phyloP scores from a whole-genome alignment of 2,797 vertebrate species.

The Poecilia velifera region DNA sequence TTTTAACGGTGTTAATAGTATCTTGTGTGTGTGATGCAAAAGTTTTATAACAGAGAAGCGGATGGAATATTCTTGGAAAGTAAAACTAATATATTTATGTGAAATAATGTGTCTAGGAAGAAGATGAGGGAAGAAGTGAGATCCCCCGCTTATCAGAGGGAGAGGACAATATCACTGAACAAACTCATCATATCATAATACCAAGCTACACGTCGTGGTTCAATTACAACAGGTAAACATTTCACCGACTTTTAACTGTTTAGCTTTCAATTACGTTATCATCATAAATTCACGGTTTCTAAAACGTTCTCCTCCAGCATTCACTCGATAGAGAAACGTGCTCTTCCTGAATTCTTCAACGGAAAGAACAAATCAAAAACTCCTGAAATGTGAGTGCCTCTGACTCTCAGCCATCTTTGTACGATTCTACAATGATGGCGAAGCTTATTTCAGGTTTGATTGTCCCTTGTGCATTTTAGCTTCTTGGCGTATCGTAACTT shows the following conservation, averaged over 20 bases:
- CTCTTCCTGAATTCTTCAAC: slow-evolving; percentile 95
- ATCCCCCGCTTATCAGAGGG: slow-evolving; percentile 86
- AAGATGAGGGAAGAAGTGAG: slow-evolving; percentile 90
- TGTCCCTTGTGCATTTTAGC: slow-evolving; percentile 69
- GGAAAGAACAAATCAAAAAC: slow-evolving; percentile 98
- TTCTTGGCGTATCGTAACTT: slow-evolving; percentile 97
- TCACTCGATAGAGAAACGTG: slow-evolving; percentile 93
- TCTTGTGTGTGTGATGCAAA: not conserved
- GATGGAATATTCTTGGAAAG: not conserved
- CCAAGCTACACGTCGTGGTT: slow-evolving; percentile 98
- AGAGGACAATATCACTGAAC: slow-evolving; percentile 93
- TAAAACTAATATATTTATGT: not conserved
- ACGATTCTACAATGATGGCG: not conserved
- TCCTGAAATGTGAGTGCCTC: slow-evolving; percentile 92
- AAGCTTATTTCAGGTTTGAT: not conserved
- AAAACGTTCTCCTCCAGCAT: slow-evolving; percentile 77
- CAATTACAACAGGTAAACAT: slow-evolving; percentile 93
- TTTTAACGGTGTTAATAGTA: not conserved
- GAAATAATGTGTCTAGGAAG: slow-evolving; percentile 79
- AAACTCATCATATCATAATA: slow-evolving; percentile 97
- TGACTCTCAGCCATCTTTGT: not conserved
- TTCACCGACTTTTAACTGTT: not conserved
- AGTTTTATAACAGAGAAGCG: not conserved
- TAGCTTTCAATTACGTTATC: not conserved
- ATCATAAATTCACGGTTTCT: not conserved